These are phyloP conservation scores for Linyphia triangularis DNA, from an alignment of 2,888 invertebrate genomes.

Conservation along the genomic window DNA sequence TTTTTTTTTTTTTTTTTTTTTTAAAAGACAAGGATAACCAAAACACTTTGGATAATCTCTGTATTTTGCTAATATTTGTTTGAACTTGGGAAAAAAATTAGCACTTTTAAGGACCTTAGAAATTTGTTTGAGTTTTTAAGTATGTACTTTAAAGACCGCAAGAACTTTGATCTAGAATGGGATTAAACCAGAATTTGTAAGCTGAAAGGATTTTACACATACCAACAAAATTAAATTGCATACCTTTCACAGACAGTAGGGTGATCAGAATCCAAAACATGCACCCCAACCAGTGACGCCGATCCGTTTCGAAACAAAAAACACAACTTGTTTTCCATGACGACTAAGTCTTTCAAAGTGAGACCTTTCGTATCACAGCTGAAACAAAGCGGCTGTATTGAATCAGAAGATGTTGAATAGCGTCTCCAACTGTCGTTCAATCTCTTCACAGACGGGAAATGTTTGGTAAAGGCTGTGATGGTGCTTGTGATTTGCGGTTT, in stretches of 20 bases:
- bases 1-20: too few species aligned
- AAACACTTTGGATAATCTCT: too few species aligned
- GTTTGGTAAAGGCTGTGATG: slow-evolving; percentile 68
- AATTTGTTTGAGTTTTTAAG: too few species aligned
- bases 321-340: slow-evolving; percentile 50
- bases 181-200: neutral
- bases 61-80: too few species aligned
- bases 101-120: too few species aligned
- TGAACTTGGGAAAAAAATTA: too few species aligned
- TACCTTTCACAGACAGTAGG: slow-evolving; percentile 36
- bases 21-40: too few species aligned
- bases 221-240: neutral
- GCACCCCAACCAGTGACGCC: slow-evolving; percentile 31
- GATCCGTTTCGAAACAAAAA: neutral
- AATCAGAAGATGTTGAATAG: slow-evolving; percentile 12
- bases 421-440: slow-evolving; percentile 17
- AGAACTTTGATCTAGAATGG: too few species aligned
- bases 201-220: neutral
- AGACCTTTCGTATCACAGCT: slow-evolving; percentile 34
- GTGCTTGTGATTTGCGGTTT: neutral
- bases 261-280: slow-evolving; percentile 29
- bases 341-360: slow-evolving; percentile 29
- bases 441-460: slow-evolving; percentile 52
- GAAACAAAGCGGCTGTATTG: slow-evolving; percentile 19
- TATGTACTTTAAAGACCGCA: too few species aligned